These are phyloP conservation scores for Tylochromis polylepis DNA, from an alignment of 2,113 vertebrate species.

Conservation along the genomic window DNA sequence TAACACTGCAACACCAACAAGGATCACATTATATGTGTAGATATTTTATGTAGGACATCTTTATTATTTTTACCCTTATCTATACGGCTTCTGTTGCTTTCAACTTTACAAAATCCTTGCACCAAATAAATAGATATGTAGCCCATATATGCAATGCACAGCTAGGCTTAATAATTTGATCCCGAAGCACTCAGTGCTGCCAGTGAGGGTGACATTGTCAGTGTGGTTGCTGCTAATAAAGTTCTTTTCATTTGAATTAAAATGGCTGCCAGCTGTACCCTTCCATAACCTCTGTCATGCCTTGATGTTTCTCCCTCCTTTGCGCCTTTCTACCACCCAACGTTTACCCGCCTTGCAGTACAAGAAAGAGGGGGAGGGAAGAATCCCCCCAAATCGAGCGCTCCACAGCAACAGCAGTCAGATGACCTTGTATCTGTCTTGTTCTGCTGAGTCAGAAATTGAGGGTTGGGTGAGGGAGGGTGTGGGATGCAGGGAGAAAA, in stretches of 20 bases:
- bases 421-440: constrained; percentile 73
- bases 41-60: background rate
- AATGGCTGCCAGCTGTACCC: constrained; percentile 67
- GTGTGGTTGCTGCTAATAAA: constrained; percentile 47
- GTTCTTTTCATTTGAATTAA: constrained; percentile 56
- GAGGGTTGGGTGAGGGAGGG: constrained; percentile 34
- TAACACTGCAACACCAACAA: background rate
- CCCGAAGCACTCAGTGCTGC: background rate
- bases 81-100: background rate
- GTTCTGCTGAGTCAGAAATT: constrained; percentile 76
- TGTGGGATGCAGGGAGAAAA: constrained; percentile 14
- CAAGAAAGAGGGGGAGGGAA: constrained; percentile 26
- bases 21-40: background rate
- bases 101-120: background rate
- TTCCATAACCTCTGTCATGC: constrained; percentile 64
- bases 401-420: constrained; percentile 71
- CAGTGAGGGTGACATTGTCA: constrained; percentile 24
- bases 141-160: background rate
- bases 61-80: background rate
- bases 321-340: background rate
- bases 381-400: constrained; percentile 56
- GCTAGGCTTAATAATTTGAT: constrained; percentile 1
- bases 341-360: constrained; percentile 24
- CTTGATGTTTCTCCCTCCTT: constrained; percentile 6
- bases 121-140: background rate